Conservation (phyloP, 2,797 vertebrate genomes). For the Microctenopoma lineatum region DNA sequence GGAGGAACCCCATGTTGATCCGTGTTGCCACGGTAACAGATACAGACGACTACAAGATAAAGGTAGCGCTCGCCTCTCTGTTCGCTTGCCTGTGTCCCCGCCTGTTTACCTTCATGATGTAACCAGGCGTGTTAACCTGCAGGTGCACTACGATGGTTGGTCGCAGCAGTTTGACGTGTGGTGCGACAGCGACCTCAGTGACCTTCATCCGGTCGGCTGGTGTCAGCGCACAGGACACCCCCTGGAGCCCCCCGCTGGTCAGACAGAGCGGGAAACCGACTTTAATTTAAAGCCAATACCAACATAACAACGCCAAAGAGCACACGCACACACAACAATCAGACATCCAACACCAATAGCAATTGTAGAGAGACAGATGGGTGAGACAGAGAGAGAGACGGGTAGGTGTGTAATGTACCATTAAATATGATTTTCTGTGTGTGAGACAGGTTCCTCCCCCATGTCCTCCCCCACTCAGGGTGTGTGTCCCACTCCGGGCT, state of each 20-base stretch:
- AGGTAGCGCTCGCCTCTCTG: slow-evolving; percentile 64
- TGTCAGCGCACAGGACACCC: slow-evolving; percentile 81
- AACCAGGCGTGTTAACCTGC: slow-evolving; percentile 17
- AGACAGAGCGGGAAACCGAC: slow-evolving; percentile 8
- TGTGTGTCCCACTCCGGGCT: slow-evolving; percentile 84
- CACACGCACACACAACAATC: too few relatives aligned
- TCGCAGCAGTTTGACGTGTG: slow-evolving; percentile 81
- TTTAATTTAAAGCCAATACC: too few relatives aligned
- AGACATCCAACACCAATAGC: too few relatives aligned
- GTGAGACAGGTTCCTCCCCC: slow-evolving; percentile 68
- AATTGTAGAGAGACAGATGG: not conserved
- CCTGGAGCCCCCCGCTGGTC: slow-evolving; percentile 79
- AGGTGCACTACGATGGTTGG: slow-evolving; percentile 85
- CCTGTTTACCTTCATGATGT: slow-evolving; percentile 15
- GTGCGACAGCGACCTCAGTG: slow-evolving; percentile 80
- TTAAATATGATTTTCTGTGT: not conserved
- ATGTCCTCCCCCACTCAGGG: slow-evolving; percentile 75
- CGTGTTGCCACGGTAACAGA: slow-evolving; percentile 78
- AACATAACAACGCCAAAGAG: too few relatives aligned
- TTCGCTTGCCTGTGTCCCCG: not conserved
- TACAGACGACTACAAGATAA: slow-evolving; percentile 79
- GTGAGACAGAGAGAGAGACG: not conserved
- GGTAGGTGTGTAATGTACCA: not conserved
- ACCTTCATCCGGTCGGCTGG: slow-evolving; percentile 84
- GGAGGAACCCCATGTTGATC: slow-evolving; percentile 82